A percentile compares a stretch with the other conserved stretches of the same genome.
Evolutionary conservation across 2,888 invertebrate genomes (phyloP).

Genomic region (Pelosia muscerda): DNA sequence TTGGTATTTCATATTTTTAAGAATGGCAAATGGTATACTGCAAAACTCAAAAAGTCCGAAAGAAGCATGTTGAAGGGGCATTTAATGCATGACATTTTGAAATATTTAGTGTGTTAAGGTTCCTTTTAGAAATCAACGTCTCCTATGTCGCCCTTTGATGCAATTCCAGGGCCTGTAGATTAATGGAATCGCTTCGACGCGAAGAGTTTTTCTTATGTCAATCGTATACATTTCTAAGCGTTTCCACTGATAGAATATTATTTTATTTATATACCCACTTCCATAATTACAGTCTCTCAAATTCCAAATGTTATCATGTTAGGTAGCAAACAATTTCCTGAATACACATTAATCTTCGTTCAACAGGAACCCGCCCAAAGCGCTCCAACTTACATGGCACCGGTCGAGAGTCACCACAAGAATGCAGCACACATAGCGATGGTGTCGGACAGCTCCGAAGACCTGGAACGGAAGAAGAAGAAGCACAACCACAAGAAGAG

Average conservation of each 20-base stretch:
- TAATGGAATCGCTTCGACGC: no score
- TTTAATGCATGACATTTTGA: neutral
- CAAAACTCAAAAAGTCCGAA: no score
- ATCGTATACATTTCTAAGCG: no score
- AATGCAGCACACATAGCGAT: slow-evolving; percentile 31
- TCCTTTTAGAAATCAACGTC: neutral
- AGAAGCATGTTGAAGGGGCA: no score
- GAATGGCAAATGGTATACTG: no score
- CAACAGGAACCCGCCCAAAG: slow-evolving; percentile 64
- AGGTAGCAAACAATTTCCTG: neutral
- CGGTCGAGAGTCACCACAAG: slow-evolving; percentile 63
- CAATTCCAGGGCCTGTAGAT: no score
- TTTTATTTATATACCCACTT: no score
- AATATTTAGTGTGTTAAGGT: neutral
- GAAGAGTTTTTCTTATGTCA: no score
- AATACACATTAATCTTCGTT: neutral
- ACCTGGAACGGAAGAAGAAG: slow-evolving; percentile 61
- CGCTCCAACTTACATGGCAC: slow-evolving; percentile 71
- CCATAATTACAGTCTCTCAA: neutral
- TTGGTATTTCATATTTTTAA: no score
- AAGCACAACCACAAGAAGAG: slow-evolving; percentile 69
- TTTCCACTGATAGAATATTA: no score
- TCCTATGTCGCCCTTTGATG: neutral
- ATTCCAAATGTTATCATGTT: neutral
- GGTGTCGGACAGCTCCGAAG: slow-evolving; percentile 43